phyloP scores from a whole-genome alignment of 2,113 vertebrate species.

The Dipodomys spectabilis region DNA sequence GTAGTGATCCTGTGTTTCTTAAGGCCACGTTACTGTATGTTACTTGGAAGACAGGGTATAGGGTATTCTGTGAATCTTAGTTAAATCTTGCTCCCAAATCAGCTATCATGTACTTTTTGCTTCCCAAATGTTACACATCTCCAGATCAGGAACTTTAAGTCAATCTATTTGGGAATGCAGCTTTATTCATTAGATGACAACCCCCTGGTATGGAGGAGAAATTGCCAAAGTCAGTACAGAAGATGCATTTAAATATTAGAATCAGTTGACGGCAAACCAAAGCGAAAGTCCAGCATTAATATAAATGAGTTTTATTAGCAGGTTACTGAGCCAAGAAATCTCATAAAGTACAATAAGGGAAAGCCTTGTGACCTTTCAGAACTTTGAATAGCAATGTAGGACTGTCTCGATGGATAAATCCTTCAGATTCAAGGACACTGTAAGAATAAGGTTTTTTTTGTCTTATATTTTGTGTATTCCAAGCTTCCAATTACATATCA shows the following conservation, averaged over 20 bases:
- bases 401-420: neutral
- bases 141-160: neutral
- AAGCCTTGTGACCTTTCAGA: neutral
- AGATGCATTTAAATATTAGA: neutral
- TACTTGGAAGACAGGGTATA: neutral
- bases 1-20: conserved; percentile 9
- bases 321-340: neutral
- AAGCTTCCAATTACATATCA: neutral
- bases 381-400: neutral
- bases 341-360: neutral
- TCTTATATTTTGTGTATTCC: no score
- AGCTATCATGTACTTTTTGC: neutral
- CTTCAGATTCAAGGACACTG: neutral
- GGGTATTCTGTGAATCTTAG: neutral
- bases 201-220: neutral
- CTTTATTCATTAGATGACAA: neutral
- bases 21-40: neutral
- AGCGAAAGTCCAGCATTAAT: neutral
- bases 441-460: neutral
- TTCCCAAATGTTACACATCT: conserved; percentile 45
- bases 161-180: neutral
- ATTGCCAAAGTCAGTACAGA: neutral
- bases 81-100: conserved; percentile 22
- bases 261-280: conserved; percentile 10
- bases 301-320: neutral